phyloP scores from a whole-genome alignment of 2,113 vertebrate species.

The Syngnathus scovelli region DNA sequence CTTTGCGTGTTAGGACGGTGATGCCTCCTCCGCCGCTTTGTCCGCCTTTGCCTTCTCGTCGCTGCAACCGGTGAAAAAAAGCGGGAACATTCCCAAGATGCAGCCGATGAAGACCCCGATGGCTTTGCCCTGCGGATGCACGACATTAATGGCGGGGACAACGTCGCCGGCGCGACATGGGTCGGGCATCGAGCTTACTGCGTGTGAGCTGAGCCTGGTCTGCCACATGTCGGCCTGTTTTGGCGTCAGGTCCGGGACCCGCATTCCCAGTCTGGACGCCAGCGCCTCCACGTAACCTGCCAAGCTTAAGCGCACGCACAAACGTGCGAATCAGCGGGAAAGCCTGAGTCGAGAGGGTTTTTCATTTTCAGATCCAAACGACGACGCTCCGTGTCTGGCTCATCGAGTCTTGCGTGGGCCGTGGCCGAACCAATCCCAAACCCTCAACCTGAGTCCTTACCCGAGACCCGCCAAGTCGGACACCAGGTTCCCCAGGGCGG shows the following conservation, averaged over 20 bases:
- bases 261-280: constrained; percentile 84
- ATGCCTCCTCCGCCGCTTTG: constrained; percentile 1
- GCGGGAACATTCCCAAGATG: constrained; percentile 94
- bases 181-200: constrained; percentile 69
- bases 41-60: constrained; percentile 73
- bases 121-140: constrained; percentile 81
- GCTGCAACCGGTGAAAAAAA: constrained; percentile 84
- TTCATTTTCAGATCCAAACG: too few relatives aligned
- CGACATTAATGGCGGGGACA: too few relatives aligned
- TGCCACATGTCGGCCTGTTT: constrained; percentile 98
- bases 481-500: constrained; percentile 93
- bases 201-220: constrained; percentile 84
- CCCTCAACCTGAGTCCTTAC: constrained; percentile 64
- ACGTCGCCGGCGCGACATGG: not conserved
- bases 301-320: constrained; percentile 67
- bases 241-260: constrained; percentile 87
- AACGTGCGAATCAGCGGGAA: constrained; percentile 2
- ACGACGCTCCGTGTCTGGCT: too few relatives aligned
- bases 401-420: too few relatives aligned
- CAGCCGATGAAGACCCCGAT: constrained; percentile 93
- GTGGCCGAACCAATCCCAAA: too few relatives aligned
- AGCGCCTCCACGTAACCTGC: constrained; percentile 94
- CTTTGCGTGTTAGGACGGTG: not conserved
- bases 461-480: constrained; percentile 95
- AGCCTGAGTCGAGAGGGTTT: too few relatives aligned